A percentile compares a stretch with the other conserved stretches of the same genome.
phyloP scores from a whole-genome alignment of 2,888 invertebrate genomes.

The Arenicola marina region DNA sequence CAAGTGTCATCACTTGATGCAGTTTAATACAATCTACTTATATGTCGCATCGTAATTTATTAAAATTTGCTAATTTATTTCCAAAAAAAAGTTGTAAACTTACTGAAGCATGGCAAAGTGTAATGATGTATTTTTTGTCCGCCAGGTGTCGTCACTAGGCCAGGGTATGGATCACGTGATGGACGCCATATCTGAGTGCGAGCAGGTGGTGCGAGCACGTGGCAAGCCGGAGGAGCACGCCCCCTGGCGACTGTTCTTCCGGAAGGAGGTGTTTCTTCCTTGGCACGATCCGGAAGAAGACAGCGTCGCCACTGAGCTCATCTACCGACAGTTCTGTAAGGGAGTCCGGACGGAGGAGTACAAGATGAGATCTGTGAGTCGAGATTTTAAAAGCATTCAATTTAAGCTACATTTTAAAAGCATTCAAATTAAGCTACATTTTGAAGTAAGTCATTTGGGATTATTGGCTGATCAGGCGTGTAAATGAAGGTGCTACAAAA shows the following conservation, averaged over 20 bases:
- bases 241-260: slow-evolving; percentile 36
- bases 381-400: no score
- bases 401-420: no score
- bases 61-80: no score
- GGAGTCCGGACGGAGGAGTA: slow-evolving; percentile 33
- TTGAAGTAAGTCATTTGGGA: no score
- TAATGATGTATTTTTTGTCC: background rate
- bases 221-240: slow-evolving; percentile 25
- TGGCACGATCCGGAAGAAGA: slow-evolving; percentile 35
- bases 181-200: slow-evolving; percentile 41
- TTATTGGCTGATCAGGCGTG: no score
- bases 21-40: no score
- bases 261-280: slow-evolving; percentile 37
- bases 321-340: slow-evolving; percentile 33
- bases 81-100: no score
- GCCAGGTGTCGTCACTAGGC: slow-evolving; percentile 39
- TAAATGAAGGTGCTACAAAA: no score
- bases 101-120: no score
- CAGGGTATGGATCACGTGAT: slow-evolving; percentile 39
- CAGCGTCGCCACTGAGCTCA: slow-evolving; percentile 26
- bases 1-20: no score
- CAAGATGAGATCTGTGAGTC: slow-evolving; percentile 26
- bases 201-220: slow-evolving; percentile 30
- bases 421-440: no score
- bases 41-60: no score